Evolutionary conservation across 2,888 invertebrate species (phyloP).

Genomic region (Hermodice carunculata): DNA sequence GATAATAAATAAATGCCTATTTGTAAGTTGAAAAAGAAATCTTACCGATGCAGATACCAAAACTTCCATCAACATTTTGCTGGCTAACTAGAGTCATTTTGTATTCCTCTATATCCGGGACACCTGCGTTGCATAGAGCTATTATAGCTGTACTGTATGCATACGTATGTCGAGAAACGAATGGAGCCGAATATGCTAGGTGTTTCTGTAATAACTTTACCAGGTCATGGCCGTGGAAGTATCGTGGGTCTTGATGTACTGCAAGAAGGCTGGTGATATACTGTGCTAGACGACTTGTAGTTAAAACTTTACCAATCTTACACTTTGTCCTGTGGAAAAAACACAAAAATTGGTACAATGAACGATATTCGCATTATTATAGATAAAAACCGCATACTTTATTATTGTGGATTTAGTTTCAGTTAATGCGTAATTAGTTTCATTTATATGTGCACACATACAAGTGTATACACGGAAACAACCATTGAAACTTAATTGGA

Average conservation of each 20-base stretch:
- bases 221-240: conserved; percentile 28
- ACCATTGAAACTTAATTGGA: too few relatives aligned
- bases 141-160: conserved; percentile 14
- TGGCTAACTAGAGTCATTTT: conserved; percentile 3
- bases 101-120: neutral
- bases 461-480: too few relatives aligned
- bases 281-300: conserved; percentile 12
- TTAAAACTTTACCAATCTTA: neutral
- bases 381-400: too few relatives aligned
- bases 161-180: too few relatives aligned
- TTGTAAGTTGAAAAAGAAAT: neutral
- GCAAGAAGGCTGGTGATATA: conserved; percentile 16
- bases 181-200: too few relatives aligned
- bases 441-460: too few relatives aligned
- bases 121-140: conserved; percentile 19
- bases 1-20: neutral
- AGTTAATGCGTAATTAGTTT: too few relatives aligned
- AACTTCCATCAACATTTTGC: conserved; percentile 5
- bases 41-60: too few relatives aligned
- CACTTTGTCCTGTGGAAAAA: conserved; percentile 3
- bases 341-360: too few relatives aligned
- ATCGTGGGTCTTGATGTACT: conserved; percentile 21
- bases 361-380: too few relatives aligned
- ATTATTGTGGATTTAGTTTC: too few relatives aligned
- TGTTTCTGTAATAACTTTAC: conserved; percentile 8